These are phyloP conservation scores for Riptortus pedestris DNA, from an alignment of 1,140 invertebrate genomes.

Conservation along the genomic window DNA sequence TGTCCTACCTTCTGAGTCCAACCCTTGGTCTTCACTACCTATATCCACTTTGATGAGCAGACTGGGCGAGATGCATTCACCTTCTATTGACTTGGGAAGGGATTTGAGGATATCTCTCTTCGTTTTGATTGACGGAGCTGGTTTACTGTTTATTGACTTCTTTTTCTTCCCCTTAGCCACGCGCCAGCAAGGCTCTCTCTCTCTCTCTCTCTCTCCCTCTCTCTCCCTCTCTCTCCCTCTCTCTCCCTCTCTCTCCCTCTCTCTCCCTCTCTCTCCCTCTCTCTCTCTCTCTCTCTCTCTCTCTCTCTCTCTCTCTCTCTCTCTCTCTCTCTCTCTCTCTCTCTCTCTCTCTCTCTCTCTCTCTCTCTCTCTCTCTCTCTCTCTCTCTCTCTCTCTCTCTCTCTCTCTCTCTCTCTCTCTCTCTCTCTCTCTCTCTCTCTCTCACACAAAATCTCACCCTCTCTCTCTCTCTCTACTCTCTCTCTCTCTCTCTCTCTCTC, in stretches of 20 bases:
- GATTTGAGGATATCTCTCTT: too few relatives aligned
- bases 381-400: slow-evolving; percentile 12
- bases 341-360: slow-evolving; percentile 25
- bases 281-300: slow-evolving; percentile 31
- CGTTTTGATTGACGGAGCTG: too few relatives aligned
- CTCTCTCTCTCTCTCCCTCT: slow-evolving; percentile 26
- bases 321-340: slow-evolving; percentile 24
- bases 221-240: slow-evolving; percentile 30
- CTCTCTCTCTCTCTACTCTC: slow-evolving; percentile 4
- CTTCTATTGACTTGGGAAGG: too few relatives aligned
- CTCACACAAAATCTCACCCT: slow-evolving; percentile 14
- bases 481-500: background rate
- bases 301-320: slow-evolving; percentile 23
- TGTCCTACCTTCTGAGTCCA: too few relatives aligned
- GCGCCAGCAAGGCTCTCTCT: too few relatives aligned
- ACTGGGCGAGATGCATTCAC: too few relatives aligned
- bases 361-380: slow-evolving; percentile 13
- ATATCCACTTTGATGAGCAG: too few relatives aligned
- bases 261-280: slow-evolving; percentile 29
- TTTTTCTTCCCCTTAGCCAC: too few relatives aligned
- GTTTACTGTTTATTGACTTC: too few relatives aligned
- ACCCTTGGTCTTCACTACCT: too few relatives aligned
- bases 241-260: slow-evolving; percentile 26
- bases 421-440: slow-evolving; percentile 23
- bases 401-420: slow-evolving; percentile 18